phyloP scores from a whole-genome alignment of 2,797 vertebrate species.

The Phrynocephalus guinanensis region DNA sequence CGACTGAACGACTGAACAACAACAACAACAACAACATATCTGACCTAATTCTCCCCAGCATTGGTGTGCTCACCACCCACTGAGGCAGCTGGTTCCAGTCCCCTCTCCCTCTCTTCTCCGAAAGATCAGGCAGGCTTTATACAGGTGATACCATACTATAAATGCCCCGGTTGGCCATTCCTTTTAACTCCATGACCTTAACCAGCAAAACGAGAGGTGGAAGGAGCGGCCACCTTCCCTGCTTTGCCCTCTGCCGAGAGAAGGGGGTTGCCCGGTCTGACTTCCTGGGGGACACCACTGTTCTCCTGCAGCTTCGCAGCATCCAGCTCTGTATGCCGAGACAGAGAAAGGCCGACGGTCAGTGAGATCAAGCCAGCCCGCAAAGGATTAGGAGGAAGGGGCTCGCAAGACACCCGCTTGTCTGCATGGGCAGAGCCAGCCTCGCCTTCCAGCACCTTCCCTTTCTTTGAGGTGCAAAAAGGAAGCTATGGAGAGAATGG shows the following conservation, averaged over 20 bases:
- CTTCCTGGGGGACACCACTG: background rate
- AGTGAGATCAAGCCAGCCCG: background rate
- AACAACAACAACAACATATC: no score
- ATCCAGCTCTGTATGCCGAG: no score
- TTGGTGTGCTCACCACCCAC: no score
- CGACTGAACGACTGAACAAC: no score
- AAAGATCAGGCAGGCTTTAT: no score
- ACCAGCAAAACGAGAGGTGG: background rate
- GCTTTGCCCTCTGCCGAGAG: background rate
- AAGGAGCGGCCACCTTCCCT: background rate
- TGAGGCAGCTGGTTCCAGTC: no score
- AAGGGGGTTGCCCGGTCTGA: background rate
- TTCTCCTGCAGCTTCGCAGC: no score
- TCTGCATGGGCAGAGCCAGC: background rate
- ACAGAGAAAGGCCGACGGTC: background rate
- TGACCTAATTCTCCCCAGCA: no score
- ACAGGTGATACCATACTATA: no score
- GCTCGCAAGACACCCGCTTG: background rate
- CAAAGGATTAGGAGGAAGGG: background rate
- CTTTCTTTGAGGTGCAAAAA: background rate
- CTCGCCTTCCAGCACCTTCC: background rate
- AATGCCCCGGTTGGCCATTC: background rate
- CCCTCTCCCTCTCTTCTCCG: no score
- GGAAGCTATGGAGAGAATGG: no score
- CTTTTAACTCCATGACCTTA: background rate